Conservation (phyloP, 2,888 invertebrate species). For the Rhorus exstirpatorius region DNA sequence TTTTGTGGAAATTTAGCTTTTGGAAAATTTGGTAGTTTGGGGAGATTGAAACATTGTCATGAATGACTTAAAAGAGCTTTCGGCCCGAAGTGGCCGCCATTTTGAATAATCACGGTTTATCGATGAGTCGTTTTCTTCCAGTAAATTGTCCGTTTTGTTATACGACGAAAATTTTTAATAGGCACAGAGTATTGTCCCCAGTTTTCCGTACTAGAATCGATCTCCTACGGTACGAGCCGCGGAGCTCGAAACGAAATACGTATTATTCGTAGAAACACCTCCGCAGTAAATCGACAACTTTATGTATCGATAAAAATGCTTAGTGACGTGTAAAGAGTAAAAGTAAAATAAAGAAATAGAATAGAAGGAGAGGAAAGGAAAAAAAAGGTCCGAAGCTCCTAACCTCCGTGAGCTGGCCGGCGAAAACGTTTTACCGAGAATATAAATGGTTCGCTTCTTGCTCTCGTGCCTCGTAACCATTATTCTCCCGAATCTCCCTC, state of each 20-base stretch:
- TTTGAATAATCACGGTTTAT: too few relatives aligned
- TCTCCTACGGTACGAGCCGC: too few relatives aligned
- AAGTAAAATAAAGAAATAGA: conserved; percentile 27
- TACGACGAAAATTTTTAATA: too few relatives aligned
- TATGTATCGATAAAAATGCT: conserved; percentile 37
- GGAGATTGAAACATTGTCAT: too few relatives aligned
- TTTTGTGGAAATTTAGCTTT: too few relatives aligned
- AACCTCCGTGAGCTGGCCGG: conserved; percentile 12
- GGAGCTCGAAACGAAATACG: conserved; percentile 18
- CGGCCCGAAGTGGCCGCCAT: too few relatives aligned
- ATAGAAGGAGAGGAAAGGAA: conserved; percentile 5
- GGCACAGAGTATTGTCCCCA: too few relatives aligned
- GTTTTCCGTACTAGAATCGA: conserved; percentile 1
- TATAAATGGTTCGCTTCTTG: conserved; percentile 65
- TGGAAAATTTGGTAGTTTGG: too few relatives aligned
- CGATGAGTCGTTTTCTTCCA: too few relatives aligned
- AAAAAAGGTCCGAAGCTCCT: conserved; percentile 39
- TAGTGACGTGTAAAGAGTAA: conserved; percentile 18
- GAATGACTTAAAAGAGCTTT: too few relatives aligned
- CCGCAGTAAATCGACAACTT: conserved; percentile 9
- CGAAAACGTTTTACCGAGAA: conserved; percentile 57
- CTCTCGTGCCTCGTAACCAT: conserved; percentile 63
- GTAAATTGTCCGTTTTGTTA: too few relatives aligned
- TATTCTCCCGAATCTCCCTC: conserved; percentile 54
- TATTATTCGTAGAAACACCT: conserved; percentile 2